Evolutionary conservation across 2,113 vertebrate genomes (phyloP), one percentile per base, ranked within the genome.

Genomic region (Seriola rivoliana): DNA sequence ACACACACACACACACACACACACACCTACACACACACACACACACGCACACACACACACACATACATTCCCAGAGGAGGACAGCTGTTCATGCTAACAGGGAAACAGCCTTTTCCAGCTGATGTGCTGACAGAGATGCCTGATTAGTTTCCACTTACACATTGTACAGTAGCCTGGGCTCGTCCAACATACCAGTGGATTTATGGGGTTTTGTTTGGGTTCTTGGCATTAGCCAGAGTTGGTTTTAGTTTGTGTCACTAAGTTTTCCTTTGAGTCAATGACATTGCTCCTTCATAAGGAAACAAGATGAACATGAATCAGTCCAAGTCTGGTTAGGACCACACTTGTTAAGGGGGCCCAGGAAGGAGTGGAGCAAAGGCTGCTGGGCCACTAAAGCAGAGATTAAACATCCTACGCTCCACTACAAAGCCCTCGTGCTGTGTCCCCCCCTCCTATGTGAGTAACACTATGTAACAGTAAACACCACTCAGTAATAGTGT

Each of bases 391-490:
- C 72, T 19, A 81, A 62, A 85, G 73, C 40, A 73, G 59, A 85
- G 84, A 85, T 87, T 66, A 74, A 88, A 85, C 80, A 78, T 48
- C 75, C 65, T 23, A 4, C 14, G 55, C 29, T 80, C 29, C 52
- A 73, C 74, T 80, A 75, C 84, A 88, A 85, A 90, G 85, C 68
- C 14, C 34, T 44, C 68, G 8, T 62, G 74, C 88, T 74, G 81
- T 23, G 1, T 1, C 23, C 34, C 69, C 74, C 60, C 19, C 80
- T 73, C 25, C 25, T 25, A 25, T 77, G 70, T 54, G 62, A 86
- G 57, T 78, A 67, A 64, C 77, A 82, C 55, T 29, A 40, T 84
- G 74, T 55, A 44, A 84, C 36, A 59, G 62, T 73, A 62, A 74
- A 78, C 70, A 78, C 48, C 19, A n/a, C 17, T 75, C 34, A 46